Base-by-base conservation (phyloP, 2,113 vertebrate species). In the Xenopus tropicalis region DNA sequence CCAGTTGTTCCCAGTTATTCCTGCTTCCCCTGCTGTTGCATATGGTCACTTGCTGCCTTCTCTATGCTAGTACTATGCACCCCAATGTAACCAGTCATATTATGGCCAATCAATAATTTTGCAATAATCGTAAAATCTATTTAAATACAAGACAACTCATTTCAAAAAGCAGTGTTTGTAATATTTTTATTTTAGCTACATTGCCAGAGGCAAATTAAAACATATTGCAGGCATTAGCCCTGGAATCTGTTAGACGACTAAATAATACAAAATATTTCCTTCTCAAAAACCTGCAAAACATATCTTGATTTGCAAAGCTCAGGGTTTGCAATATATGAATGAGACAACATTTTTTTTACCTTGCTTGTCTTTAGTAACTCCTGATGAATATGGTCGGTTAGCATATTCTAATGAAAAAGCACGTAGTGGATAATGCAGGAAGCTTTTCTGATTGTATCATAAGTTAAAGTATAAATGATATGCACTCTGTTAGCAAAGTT, bases 301-400 rank as follows among this genome's bases (percentile, higher is more conserved):
- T 37, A n/a, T 17, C 24, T 7, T 48, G 48, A 61, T 59, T 23
- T 67, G 63, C 42, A 59, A 58, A 51, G 64, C 37, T 46, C 14
- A 14, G 63, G 51, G 64, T 67, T 59, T 58, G 64, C 54, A 51
- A 44, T n/a, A 23, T 16, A 58, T 43, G 54, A 63, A 58, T 66
- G 25, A 58, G 65, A 61, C 3, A 14, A 58, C 29, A 43, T 12
- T 23, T n/a, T 52, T 65, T 66, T 67, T 29, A 66, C 54, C 48
- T 29, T 11, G 54, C 17, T 54, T 66, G 63, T 72, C 61, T 66
- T 51, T 66, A 10, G 13, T 17, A 22, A 19, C 8, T 57, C 48
- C 64, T 66, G 63, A 67, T 74, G 71, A 74, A 74, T 66, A 67
- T 44, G 71, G 52, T 74, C 58, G 52, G 71, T 74, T 74, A 74